phyloP scores from a whole-genome alignment of 2,113 vertebrate genomes.

The Corapipo altera region DNA sequence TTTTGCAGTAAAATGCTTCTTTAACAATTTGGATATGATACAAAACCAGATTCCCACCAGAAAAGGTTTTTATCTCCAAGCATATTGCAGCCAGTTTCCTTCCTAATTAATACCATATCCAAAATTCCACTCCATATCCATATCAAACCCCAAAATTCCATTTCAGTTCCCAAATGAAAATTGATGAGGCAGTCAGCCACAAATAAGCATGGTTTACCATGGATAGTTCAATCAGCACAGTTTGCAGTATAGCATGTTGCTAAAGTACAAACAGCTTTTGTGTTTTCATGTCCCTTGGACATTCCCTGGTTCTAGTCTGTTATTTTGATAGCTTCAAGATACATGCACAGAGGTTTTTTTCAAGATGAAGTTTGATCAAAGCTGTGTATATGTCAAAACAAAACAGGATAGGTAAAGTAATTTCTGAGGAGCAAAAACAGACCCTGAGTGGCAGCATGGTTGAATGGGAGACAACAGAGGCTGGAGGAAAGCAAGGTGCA shows the following conservation, averaged over 20 bases:
- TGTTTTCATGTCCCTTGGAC: not conserved
- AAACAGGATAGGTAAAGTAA: not conserved
- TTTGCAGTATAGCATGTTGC: not conserved
- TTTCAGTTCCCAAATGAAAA: slow-evolving; percentile 69
- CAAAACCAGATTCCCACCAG: slow-evolving; percentile 68
- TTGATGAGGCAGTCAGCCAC: slow-evolving; percentile 63
- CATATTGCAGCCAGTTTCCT: slow-evolving; percentile 67
- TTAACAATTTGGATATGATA: slow-evolving; percentile 63
- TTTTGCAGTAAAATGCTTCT: slow-evolving; percentile 67
- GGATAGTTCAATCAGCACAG: slow-evolving; percentile 20
- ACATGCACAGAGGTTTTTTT: not conserved
- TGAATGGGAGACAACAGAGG: not conserved
- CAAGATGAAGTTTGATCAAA: not conserved
- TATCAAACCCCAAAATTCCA: slow-evolving; percentile 58
- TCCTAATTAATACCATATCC: slow-evolving; percentile 73
- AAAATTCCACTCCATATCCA: not conserved
- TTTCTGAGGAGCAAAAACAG: not conserved
- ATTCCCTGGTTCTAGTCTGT: not conserved
- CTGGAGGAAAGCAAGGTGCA: not conserved
- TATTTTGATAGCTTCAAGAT: slow-evolving; percentile 1
- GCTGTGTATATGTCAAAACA: not conserved
- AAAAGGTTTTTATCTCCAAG: slow-evolving; percentile 57
- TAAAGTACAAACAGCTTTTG: not conserved
- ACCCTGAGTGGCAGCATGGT: not conserved
- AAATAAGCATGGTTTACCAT: slow-evolving; percentile 33